phyloP scores from a whole-genome alignment of 2,888 invertebrate species.

The Priocnemis perturbator region DNA sequence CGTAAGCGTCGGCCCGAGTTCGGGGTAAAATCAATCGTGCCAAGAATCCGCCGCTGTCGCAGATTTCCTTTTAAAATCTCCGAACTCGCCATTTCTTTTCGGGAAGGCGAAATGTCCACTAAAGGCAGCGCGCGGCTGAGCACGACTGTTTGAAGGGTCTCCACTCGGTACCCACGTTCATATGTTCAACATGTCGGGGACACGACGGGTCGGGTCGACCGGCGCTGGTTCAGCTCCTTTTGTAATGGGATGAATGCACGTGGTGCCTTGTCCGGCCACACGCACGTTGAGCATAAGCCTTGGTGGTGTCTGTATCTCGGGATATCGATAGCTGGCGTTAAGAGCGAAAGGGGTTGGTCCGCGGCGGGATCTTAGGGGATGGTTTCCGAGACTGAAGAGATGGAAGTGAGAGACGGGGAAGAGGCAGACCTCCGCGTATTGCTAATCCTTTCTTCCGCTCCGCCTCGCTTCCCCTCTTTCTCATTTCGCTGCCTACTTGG shows the following conservation, averaged over 20 bases:
- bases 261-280: constrained; percentile 68
- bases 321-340: constrained; percentile 61
- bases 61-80: constrained; percentile 5
- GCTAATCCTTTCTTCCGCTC: constrained; percentile 44
- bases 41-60: too few relatives aligned
- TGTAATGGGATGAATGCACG: constrained; percentile 69
- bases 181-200: constrained; percentile 60
- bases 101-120: constrained; percentile 9
- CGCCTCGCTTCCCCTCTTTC: constrained; percentile 7
- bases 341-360: constrained; percentile 63
- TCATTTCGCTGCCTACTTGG: constrained; percentile 18
- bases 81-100: constrained; percentile 7
- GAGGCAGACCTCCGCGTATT: constrained; percentile 24
- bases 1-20: too few relatives aligned
- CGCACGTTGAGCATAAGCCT: constrained; percentile 63
- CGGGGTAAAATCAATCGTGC: too few relatives aligned
- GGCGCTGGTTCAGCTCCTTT: constrained; percentile 69
- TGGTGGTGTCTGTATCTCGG: constrained; percentile 54
- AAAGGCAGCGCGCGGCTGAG: constrained; percentile 8
- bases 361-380: constrained; percentile 24
- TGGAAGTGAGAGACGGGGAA: constrained; percentile 8
- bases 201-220: constrained; percentile 60
- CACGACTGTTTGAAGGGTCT: constrained; percentile 38
- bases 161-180: constrained; percentile 41
- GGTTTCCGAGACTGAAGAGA: not conserved